Evolutionary conservation across 2,113 vertebrate genomes (phyloP).

Genomic region (Anhinga rufa): DNA sequence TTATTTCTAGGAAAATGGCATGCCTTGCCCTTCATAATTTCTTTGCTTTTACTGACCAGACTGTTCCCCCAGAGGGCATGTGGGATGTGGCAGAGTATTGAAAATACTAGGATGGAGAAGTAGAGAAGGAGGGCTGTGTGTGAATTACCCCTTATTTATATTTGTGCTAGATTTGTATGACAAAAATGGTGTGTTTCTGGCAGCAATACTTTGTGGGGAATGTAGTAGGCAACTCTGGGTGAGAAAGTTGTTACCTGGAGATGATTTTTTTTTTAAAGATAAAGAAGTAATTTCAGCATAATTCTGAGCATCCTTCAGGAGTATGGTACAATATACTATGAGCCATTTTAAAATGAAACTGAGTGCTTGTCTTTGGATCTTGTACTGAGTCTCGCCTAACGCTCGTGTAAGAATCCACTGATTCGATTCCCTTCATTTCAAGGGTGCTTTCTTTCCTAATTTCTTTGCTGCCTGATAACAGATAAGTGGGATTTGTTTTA

Average conservation of each 20-base stretch:
- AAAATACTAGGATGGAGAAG: neutral
- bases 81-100: constrained; percentile 53
- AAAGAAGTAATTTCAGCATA: neutral
- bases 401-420: neutral
- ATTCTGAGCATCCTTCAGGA: neutral
- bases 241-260: neutral
- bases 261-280: neutral
- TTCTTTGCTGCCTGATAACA: neutral
- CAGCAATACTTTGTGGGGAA: neutral
- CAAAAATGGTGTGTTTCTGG: neutral
- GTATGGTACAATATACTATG: neutral
- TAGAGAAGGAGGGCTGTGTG: neutral
- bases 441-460: neutral
- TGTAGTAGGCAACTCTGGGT: neutral
- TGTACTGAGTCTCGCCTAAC: neutral
- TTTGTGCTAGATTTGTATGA: neutral
- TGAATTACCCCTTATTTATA: neutral
- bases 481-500: neutral
- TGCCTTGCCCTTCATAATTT: constrained; percentile 43
- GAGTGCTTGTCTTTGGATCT: neutral
- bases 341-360: neutral
- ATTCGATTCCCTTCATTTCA: neutral
- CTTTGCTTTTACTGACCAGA: constrained; percentile 57
- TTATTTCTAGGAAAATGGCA: constrained; percentile 51
- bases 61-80: constrained; percentile 63